Evolutionary conservation across 2,888 invertebrate genomes (phyloP).

Genomic region (Mystacides longicornis): DNA sequence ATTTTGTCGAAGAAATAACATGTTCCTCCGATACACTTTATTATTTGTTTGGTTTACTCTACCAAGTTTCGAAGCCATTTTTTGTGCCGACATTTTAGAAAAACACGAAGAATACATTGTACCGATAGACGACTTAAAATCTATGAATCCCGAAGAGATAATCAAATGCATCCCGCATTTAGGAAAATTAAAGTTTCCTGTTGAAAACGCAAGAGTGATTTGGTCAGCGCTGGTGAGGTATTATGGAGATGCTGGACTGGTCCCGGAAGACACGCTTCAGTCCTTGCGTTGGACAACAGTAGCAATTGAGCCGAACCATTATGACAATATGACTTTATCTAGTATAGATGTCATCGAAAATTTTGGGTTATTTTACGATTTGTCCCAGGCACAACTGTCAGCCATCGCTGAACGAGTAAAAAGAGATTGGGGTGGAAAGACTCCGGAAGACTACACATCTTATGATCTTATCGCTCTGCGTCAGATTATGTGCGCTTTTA

Average conservation of each 20-base stretch:
- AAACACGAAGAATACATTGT: slow-evolving; percentile 30
- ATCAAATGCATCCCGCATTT: slow-evolving; percentile 37
- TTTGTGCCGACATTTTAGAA: slow-evolving; percentile 31
- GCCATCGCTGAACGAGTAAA: slow-evolving; percentile 46
- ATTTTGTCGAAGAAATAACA: no score
- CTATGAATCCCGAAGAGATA: slow-evolving; percentile 34
- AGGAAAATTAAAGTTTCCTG: slow-evolving; percentile 33
- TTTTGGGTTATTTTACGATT: slow-evolving; percentile 46
- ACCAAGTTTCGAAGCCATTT: neutral
- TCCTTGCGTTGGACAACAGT: slow-evolving; percentile 43
- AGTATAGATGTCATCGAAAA: slow-evolving; percentile 48
- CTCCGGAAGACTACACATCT: slow-evolving; percentile 48
- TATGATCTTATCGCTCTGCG: slow-evolving; percentile 48
- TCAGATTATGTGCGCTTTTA: slow-evolving; percentile 52
- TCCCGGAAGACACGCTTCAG: slow-evolving; percentile 41
- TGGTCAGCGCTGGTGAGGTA: slow-evolving; percentile 37
- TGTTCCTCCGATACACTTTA: no score
- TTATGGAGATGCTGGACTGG: slow-evolving; percentile 35
- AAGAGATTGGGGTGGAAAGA: slow-evolving; percentile 46
- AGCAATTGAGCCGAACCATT: slow-evolving; percentile 43
- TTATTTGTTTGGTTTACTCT: neutral
- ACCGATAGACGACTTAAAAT: slow-evolving; percentile 31
- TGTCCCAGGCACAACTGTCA: slow-evolving; percentile 38
- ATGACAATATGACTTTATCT: slow-evolving; percentile 44
- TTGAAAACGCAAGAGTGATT: slow-evolving; percentile 35